These are phyloP conservation scores for Rhaphigaster nebulosa DNA, from an alignment of 2,888 invertebrate species.

Conservation along the genomic window DNA sequence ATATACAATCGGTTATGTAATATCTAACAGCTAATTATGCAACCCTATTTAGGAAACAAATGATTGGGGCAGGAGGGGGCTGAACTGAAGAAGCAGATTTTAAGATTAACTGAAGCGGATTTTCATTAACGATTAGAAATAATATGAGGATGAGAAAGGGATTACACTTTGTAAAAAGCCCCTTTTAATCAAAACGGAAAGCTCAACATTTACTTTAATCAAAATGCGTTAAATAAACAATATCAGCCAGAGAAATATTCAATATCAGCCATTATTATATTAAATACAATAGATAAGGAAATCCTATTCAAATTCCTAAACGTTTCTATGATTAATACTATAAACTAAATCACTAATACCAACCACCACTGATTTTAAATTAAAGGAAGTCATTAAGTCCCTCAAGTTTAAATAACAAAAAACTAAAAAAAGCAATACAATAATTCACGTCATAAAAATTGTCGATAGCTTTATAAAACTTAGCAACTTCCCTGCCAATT, in stretches of 20 bases:
- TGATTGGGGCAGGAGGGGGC: neutral
- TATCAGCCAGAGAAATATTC: neutral
- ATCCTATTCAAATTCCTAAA: neutral
- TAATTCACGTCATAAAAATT: no score
- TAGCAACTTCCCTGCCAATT: no score
- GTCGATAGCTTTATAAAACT: no score
- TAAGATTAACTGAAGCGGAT: constrained; percentile 37
- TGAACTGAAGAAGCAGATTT: constrained; percentile 16
- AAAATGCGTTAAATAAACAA: neutral
- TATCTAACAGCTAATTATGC: neutral
- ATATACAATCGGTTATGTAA: neutral
- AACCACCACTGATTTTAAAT: no score
- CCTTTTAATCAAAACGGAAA: constrained; percentile 3
- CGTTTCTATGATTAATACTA: neutral
- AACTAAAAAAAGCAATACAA: no score
- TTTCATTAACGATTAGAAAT: constrained; percentile 37
- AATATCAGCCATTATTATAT: neutral
- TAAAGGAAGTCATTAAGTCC: no score
- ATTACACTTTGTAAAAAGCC: constrained; percentile 9
- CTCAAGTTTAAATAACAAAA: no score
- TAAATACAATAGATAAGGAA: neutral
- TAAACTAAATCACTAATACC: no score
- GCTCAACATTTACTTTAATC: neutral
- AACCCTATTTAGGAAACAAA: neutral
- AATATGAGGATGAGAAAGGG: neutral